phyloP scores from a whole-genome alignment of 2,797 vertebrate genomes.

The Semaprochilodus insignis region DNA sequence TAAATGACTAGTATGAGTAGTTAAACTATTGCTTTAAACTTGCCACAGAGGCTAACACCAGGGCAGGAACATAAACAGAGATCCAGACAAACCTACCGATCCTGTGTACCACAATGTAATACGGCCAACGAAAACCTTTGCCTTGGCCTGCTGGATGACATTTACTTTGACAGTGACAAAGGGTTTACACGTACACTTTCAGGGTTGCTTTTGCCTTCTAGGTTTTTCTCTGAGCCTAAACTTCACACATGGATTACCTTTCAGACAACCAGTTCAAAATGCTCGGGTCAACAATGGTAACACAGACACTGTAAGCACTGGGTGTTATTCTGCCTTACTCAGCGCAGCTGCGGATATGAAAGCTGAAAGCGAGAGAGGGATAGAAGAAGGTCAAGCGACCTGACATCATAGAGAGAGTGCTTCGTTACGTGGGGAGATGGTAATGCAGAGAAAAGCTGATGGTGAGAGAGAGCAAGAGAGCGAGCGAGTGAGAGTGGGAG shows the following conservation, averaged over 20 bases:
- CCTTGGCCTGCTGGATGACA: background rate
- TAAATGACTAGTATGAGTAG: background rate
- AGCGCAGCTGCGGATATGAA: background rate
- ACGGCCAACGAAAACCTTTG: background rate
- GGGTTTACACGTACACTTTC: background rate
- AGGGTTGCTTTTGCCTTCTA: background rate
- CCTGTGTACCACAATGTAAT: background rate
- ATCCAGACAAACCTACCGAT: background rate
- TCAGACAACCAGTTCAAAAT: background rate
- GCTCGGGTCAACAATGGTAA: background rate
- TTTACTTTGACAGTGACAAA: background rate
- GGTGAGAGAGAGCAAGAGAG: background rate
- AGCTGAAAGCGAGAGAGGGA: background rate
- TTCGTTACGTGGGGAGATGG: background rate
- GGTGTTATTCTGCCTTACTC: background rate
- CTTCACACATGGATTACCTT: background rate
- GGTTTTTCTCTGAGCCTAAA: background rate
- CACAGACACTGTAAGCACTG: background rate
- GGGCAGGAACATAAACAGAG: background rate
- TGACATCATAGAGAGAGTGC: slow-evolving; percentile 10
- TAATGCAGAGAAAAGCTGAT: background rate
- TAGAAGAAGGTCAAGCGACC: background rate
- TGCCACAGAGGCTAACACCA: background rate
- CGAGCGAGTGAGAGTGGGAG: too few relatives aligned
- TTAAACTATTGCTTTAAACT: background rate